phyloP scores from a whole-genome alignment of 2,113 vertebrate species.

The Struthio camelus region DNA sequence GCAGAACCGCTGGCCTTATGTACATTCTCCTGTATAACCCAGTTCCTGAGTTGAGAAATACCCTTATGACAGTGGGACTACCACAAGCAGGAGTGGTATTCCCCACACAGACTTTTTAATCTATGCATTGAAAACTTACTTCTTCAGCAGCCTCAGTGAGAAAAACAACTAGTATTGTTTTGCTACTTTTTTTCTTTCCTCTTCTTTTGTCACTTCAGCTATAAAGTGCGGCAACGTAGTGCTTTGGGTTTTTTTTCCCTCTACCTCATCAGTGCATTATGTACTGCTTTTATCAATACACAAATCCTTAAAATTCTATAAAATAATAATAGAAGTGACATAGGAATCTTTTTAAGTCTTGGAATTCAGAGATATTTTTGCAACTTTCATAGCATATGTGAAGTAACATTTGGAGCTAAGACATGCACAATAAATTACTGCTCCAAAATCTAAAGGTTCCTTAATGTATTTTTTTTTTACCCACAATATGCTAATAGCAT shows the following conservation, averaged over 20 bases:
- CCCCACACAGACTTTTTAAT: not conserved
- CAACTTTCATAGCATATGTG: not conserved
- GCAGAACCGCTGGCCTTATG: not conserved
- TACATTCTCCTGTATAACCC: rapidly evolving
- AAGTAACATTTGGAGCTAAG: not conserved
- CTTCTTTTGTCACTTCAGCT: not conserved
- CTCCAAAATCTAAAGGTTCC: not conserved
- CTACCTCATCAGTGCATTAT: not conserved
- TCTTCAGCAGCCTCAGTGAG: not conserved
- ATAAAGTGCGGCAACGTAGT: not conserved
- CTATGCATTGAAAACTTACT: not conserved
- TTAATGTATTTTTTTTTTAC: not conserved
- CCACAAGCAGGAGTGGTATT: not conserved
- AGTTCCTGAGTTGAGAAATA: not conserved
- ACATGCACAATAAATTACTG: not conserved
- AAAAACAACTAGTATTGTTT: not conserved
- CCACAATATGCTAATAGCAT: not conserved
- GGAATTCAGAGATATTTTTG: not conserved
- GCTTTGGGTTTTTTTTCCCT: not conserved
- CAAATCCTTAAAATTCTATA: not conserved
- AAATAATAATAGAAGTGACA: not conserved
- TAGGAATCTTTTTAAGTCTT: not conserved
- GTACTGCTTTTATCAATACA: not conserved
- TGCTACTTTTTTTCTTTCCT: not conserved
- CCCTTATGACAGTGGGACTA: not conserved